phyloP scores from a whole-genome alignment of 30 jellyfish, hydroid and myxozoan species.

The Aurelia sp. region DNA sequence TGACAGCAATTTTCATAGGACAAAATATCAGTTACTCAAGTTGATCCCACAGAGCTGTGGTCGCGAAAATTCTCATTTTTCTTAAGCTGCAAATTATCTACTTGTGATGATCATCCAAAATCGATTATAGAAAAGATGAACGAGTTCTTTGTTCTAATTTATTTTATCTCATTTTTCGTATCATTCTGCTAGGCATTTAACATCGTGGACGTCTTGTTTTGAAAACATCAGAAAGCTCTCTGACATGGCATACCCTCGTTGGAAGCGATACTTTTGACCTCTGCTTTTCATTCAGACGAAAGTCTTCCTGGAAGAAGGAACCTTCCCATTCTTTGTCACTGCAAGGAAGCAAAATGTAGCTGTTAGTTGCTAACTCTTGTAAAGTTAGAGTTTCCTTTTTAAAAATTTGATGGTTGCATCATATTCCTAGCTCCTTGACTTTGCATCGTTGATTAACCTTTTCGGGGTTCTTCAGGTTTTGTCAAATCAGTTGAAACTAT shows the following conservation, averaged over 20 bases:
- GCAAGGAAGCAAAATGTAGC: no score
- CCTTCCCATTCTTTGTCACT: no score
- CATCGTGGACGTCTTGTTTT: slow-evolving; percentile 13
- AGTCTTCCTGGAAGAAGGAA: no score
- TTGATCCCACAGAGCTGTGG: slow-evolving; percentile 73
- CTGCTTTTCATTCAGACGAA: no score
- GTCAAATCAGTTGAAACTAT: no score
- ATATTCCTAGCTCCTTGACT: no score
- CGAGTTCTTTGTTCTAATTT: slow-evolving; percentile 51
- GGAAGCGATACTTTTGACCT: no score
- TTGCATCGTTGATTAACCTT: no score
- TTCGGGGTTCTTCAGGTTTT: no score
- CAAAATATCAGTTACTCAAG: slow-evolving; percentile 63
- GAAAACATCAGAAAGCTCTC: slow-evolving; percentile 31
- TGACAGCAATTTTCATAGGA: slow-evolving; percentile 52
- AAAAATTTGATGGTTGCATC: no score
- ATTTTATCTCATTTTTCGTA: background rate
- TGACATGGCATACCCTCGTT: background rate
- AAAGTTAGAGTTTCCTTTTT: no score
- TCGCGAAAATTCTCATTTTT: slow-evolving; percentile 38
- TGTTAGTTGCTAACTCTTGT: no score
- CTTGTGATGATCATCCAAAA: slow-evolving; percentile 22
- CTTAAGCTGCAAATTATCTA: slow-evolving; percentile 37
- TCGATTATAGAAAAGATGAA: slow-evolving; percentile 48
- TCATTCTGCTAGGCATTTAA: background rate